These are phyloP conservation scores for Eurystomus gularis DNA, from an alignment of 2,113 vertebrate genomes.

Conservation along the genomic window DNA sequence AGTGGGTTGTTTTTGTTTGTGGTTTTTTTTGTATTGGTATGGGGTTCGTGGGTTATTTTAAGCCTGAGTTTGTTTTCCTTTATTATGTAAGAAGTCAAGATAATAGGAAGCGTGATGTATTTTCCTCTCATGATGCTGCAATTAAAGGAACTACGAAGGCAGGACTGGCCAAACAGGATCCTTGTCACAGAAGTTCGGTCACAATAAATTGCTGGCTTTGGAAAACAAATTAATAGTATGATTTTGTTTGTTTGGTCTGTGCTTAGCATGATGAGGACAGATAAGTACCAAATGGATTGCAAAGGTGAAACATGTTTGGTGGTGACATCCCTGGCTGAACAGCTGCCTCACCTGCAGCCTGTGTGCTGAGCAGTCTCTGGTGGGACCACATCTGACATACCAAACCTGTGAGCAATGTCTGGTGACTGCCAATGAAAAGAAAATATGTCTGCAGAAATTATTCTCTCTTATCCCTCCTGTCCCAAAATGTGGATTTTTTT, in stretches of 20 bases:
- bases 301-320: too few species aligned
- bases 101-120: neutral
- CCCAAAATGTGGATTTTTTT: neutral
- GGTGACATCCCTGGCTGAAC: too few species aligned
- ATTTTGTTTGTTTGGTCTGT: neutral
- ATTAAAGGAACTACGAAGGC: neutral
- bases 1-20: too few species aligned
- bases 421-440: slow-evolving; percentile 8
- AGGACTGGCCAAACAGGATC: neutral
- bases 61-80: neutral
- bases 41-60: neutral
- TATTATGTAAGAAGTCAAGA: neutral
- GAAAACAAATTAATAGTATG: neutral
- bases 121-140: neutral
- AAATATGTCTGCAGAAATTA: neutral
- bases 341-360: too few species aligned
- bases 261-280: neutral
- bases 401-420: neutral
- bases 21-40: neutral
- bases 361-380: neutral
- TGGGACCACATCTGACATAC: neutral
- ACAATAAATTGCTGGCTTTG: neutral
- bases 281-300: neutral
- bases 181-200: neutral
- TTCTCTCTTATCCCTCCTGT: neutral